These are phyloP conservation scores for Mythimna impura DNA, from an alignment of 2,888 invertebrate species.

Conservation along the genomic window DNA sequence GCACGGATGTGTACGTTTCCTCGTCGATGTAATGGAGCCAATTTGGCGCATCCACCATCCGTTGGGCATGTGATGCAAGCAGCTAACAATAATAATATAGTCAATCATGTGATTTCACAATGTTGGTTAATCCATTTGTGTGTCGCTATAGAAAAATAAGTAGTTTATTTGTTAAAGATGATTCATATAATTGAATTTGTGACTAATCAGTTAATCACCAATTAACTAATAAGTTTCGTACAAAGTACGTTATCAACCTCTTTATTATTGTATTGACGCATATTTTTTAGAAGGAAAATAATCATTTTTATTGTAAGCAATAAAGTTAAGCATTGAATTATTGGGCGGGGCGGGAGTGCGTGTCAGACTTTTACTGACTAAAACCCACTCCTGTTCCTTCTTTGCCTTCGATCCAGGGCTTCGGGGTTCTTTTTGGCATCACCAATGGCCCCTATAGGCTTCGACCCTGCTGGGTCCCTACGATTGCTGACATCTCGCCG, in stretches of 20 bases:
- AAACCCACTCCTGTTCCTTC: too few species aligned
- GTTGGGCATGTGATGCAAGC: constrained; percentile 33
- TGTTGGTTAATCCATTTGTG: neutral
- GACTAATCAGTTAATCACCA: neutral
- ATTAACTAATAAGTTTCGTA: neutral
- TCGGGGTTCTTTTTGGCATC: too few species aligned
- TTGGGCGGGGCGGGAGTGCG: too few species aligned
- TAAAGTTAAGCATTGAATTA: too few species aligned
- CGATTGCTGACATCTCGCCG: too few species aligned
- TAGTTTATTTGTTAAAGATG: neutral
- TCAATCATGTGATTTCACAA: constrained; percentile 13
- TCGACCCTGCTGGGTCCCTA: too few species aligned
- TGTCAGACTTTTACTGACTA: too few species aligned
- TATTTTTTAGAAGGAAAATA: too few species aligned
- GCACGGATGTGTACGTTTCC: constrained; percentile 46
- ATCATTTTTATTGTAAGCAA: too few species aligned
- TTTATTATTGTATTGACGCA: too few species aligned
- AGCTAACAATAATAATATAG: constrained; percentile 12
- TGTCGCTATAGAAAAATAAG: neutral
- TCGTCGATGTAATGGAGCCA: constrained; percentile 29
- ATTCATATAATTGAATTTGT: constrained; percentile 1
- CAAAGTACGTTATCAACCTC: neutral
- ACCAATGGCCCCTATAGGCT: too few species aligned
- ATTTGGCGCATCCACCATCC: constrained; percentile 45
- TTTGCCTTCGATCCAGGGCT: too few species aligned